Evolutionary conservation across 2,113 vertebrate genomes (phyloP), one percentile per base, ranked within the genome.

Genomic region (Dipodomys merriami): DNA sequence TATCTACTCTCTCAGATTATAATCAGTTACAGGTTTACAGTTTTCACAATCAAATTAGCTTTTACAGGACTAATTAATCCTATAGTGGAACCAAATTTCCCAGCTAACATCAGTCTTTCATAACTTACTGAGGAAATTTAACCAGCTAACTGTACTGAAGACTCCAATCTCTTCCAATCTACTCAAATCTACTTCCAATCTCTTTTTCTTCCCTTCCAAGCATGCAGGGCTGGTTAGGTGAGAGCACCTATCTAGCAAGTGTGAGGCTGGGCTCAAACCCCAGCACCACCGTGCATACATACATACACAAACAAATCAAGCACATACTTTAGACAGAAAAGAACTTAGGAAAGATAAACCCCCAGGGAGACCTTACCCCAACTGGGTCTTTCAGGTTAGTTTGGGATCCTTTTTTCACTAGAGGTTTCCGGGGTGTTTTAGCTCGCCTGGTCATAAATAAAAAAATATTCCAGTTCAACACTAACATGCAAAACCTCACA

Each of bases 351-450:
- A 49, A 72, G 4, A 93, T 44, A 74, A n/a, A 68, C 35, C 33
- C 49, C 80, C n/a, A 72, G n/a, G 4, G 2, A 83, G 12, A 72
- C 23, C 96, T 97, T 96, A 97, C 97, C 97, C 96, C 96, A 60
- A 97, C 97, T 8, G 97, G 97, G 64, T 97, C 96, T 91, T 96
- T 97, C 69, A 96, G 93, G 76, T 86, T 96, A 0, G 94, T 94
- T 49, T 96, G 97, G 76, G 91, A 91, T 85, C 96, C 96, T 90
- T 97, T 97, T 33, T 96, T 97, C 73, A 93, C 60, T 22, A 76
- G 2, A 84, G 93, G 94, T 88, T 96, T 97, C 82, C 96, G 94
- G 60, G 95, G 94, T 4, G 93, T 96, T 80, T 97, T 97, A 77
- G 87, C 73, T 44, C 88, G 96, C 94, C 97, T 97, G 78, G 53